Percentiles rank a stretch among this genome's conserved stretches.
Evolutionary conservation across 2,113 vertebrate genomes (phyloP).

Genomic region (Mormoops blainvillei): DNA sequence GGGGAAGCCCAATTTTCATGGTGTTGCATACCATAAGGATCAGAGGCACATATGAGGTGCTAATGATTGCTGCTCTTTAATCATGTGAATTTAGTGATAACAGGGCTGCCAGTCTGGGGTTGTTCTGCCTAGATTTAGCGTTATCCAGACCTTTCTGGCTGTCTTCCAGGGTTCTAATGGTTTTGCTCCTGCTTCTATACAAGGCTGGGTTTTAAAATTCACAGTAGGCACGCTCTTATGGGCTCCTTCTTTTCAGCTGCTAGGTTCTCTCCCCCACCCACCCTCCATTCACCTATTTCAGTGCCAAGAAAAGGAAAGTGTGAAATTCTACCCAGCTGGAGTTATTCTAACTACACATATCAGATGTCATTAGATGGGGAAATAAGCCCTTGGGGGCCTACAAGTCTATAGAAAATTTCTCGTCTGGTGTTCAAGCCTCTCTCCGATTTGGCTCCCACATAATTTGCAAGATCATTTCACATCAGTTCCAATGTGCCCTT

Average conservation of each 20-base stretch:
- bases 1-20: background rate
- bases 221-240: constrained; percentile 15
- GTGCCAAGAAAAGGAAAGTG: constrained; percentile 53
- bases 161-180: background rate
- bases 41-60: background rate
- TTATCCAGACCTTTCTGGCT: constrained; percentile 26
- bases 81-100: constrained; percentile 10
- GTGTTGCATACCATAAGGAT: background rate
- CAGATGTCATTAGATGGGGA: constrained; percentile 58
- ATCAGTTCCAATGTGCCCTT: background rate
- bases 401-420: constrained; percentile 56
- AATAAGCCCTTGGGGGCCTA: constrained; percentile 38
- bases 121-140: background rate
- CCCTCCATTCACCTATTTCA: constrained; percentile 2
- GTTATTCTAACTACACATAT: constrained; percentile 60
- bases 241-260: background rate
- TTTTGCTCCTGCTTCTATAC: constrained; percentile 30
- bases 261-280: background rate
- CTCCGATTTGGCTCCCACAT: background rate
- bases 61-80: constrained; percentile 32
- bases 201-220: constrained; percentile 39
- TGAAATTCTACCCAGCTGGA: constrained; percentile 60
- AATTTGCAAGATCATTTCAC: constrained; percentile 7
- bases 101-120: background rate
- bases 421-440: background rate